Evolutionary conservation across 2,888 invertebrate species (phyloP).

Genomic region (Julus scandinavius): DNA sequence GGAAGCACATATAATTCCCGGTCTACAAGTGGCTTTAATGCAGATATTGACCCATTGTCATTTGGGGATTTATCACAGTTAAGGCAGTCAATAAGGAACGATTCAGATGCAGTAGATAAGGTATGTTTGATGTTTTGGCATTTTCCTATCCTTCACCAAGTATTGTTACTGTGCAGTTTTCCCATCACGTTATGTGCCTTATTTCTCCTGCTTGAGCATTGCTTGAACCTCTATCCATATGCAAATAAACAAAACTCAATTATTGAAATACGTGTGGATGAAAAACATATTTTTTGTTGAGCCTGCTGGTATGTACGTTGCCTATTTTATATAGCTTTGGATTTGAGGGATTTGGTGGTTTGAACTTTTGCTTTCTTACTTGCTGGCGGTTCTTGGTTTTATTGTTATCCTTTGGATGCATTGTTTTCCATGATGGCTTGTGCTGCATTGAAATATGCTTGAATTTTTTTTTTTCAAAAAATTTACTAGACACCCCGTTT

Average conservation of each 20-base stretch:
- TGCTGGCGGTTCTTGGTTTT: not conserved
- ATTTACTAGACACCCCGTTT: no score
- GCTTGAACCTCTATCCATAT: not conserved
- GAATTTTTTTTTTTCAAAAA: no score
- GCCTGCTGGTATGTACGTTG: not conserved
- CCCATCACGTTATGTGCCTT: not conserved
- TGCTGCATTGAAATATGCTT: no score
- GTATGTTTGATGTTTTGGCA: not conserved
- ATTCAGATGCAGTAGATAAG: slow-evolving; percentile 53
- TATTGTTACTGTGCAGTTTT: not conserved
- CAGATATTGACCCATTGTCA: slow-evolving; percentile 47
- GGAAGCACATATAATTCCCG: not conserved
- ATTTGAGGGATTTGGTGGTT: not conserved
- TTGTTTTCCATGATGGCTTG: not conserved
- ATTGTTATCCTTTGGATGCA: not conserved
- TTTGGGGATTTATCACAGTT: slow-evolving; percentile 48
- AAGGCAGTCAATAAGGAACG: slow-evolving; percentile 50
- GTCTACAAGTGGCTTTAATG: slow-evolving; percentile 11
- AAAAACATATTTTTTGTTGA: not conserved
- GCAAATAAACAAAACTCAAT: not conserved
- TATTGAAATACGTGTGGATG: not conserved
- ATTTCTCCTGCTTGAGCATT: not conserved
- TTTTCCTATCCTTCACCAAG: not conserved
- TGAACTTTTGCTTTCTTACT: not conserved
- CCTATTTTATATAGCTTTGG: not conserved